Conservation (phyloP, 2,113 vertebrate species). For the human region GRCh38 chr18:8101001-8101500, state of each 20-base stretch:
- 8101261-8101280: not conserved
- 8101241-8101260: not conserved
- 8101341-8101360: not conserved
- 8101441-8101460: not conserved
- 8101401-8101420: not conserved
- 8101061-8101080: not conserved
- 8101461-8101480: not conserved
- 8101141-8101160: not conserved
- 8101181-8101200: not conserved
- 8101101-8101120: not conserved
- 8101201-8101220: not conserved
- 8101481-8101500: not conserved
- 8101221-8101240: not conserved
- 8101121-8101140: not conserved
- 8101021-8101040: not conserved
- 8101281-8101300: not conserved
- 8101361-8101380: not conserved
- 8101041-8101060: not conserved
- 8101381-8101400: not conserved
- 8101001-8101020: not conserved
- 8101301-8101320: not conserved
- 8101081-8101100: not conserved
- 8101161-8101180: not conserved
- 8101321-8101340: not conserved
- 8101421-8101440: not conserved